Evolutionary conservation across 2,113 vertebrate genomes (phyloP).

Genomic region (Alligator sinensis): DNA sequence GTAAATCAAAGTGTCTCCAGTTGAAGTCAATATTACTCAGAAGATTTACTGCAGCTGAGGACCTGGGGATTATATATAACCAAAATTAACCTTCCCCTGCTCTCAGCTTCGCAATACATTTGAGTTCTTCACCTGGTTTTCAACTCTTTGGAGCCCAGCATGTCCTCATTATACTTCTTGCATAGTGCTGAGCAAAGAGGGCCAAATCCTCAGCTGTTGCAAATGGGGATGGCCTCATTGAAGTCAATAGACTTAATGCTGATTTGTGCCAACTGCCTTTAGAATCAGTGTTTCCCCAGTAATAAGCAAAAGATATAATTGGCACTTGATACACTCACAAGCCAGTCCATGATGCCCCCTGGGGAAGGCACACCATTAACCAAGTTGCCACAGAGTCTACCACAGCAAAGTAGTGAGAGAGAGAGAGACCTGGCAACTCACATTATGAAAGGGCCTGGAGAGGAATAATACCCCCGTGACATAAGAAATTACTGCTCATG

Average conservation of each 20-base stretch:
- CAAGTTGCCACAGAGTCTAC: no score
- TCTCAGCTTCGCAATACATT: neutral
- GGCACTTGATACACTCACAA: neutral
- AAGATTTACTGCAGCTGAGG: neutral
- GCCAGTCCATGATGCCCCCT: neutral
- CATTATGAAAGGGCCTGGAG: neutral
- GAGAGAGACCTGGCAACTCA: neutral
- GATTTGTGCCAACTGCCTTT: neutral
- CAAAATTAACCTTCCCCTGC: neutral
- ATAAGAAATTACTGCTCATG: neutral
- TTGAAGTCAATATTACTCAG: neutral
- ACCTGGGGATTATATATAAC: neutral
- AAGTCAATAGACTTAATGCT: neutral
- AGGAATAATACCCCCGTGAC: neutral
- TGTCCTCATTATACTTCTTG: neutral
- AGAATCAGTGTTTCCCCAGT: no score
- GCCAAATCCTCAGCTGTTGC: accelerated
- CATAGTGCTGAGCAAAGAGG: neutral
- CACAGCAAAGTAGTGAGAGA: neutral
- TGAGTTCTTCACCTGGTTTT: neutral
- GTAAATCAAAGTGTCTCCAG: neutral
- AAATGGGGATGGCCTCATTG: neutral
- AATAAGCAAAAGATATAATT: neutral
- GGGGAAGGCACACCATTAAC: accelerated
- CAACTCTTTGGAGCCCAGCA: neutral